These are phyloP conservation scores for Pammene fasciana DNA, from an alignment of 2,888 invertebrate genomes.

Conservation along the genomic window DNA sequence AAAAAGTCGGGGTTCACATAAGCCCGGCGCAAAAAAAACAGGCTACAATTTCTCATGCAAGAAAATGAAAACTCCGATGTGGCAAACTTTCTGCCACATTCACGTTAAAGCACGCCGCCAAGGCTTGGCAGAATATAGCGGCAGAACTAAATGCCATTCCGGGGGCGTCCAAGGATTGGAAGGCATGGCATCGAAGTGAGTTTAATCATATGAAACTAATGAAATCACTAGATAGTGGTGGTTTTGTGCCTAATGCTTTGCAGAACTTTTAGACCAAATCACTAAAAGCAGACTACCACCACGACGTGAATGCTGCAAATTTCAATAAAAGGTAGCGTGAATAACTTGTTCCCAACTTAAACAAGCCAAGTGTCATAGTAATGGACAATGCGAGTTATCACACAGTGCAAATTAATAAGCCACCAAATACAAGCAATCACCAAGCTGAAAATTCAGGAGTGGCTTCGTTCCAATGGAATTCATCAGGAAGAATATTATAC, in stretches of 20 bases:
- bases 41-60: too few relatives aligned
- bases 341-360: neutral
- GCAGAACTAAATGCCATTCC: neutral
- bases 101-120: too few relatives aligned
- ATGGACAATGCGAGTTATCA: neutral
- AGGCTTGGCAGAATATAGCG: too few relatives aligned
- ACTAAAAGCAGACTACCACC: neutral
- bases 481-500: conserved; percentile 1
- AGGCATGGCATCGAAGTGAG: too few relatives aligned
- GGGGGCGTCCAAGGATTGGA: too few relatives aligned
- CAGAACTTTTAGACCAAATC: neutral
- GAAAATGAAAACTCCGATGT: too few relatives aligned
- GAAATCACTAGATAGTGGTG: too few relatives aligned
- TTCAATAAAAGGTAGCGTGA: conserved; percentile 11
- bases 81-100: too few relatives aligned
- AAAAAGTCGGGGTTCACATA: too few relatives aligned
- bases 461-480: neutral
- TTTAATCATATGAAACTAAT: too few relatives aligned
- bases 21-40: too few relatives aligned
- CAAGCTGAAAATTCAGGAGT: neutral
- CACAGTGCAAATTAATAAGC: neutral
- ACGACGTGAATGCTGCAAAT: neutral
- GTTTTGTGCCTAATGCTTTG: neutral
- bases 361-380: conserved; percentile 4
- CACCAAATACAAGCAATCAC: neutral